A percentile compares a stretch with the other conserved stretches of the same genome.
Conservation (phyloP, 2,888 invertebrate species). For the Mythimna impura region DNA sequence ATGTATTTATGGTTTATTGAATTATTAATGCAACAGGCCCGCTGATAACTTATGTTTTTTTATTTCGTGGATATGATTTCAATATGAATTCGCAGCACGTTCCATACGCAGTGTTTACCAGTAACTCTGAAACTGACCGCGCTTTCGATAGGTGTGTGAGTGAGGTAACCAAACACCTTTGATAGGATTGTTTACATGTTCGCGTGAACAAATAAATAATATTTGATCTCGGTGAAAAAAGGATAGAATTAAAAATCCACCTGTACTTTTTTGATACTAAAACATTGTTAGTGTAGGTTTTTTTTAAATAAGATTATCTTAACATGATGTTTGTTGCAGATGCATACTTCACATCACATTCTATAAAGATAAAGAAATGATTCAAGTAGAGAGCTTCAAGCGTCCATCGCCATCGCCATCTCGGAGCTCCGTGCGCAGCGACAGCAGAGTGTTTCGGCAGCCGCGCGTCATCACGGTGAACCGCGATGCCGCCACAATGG, state of each 20-base stretch:
- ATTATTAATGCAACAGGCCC: constrained; percentile 64
- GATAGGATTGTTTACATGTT: constrained; percentile 24
- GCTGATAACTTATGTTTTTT: constrained; percentile 62
- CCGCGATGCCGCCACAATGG: constrained; percentile 88
- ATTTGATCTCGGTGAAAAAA: constrained; percentile 1
- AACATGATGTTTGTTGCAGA: constrained; percentile 50
- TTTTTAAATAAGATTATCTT: neutral
- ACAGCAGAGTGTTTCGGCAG: constrained; percentile 84
- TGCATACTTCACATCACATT: constrained; percentile 35
- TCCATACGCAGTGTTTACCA: constrained; percentile 60
- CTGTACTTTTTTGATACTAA: neutral
- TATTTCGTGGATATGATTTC: constrained; percentile 58
- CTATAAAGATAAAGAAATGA: constrained; percentile 74
- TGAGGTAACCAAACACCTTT: constrained; percentile 25
- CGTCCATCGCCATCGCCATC: constrained; percentile 88
- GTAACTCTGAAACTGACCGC: constrained; percentile 44
- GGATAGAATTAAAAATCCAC: neutral
- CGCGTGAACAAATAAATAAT: constrained; percentile 3
- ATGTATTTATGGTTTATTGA: constrained; percentile 50
- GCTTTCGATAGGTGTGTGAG: constrained; percentile 46
- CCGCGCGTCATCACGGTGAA: constrained; percentile 88
- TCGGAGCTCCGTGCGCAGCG: constrained; percentile 86
- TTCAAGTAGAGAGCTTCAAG: constrained; percentile 86
- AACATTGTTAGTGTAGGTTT: too few relatives aligned
- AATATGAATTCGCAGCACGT: constrained; percentile 67